phyloP scores from a whole-genome alignment of 2,888 invertebrate genomes.

The Phalangium opilio region DNA sequence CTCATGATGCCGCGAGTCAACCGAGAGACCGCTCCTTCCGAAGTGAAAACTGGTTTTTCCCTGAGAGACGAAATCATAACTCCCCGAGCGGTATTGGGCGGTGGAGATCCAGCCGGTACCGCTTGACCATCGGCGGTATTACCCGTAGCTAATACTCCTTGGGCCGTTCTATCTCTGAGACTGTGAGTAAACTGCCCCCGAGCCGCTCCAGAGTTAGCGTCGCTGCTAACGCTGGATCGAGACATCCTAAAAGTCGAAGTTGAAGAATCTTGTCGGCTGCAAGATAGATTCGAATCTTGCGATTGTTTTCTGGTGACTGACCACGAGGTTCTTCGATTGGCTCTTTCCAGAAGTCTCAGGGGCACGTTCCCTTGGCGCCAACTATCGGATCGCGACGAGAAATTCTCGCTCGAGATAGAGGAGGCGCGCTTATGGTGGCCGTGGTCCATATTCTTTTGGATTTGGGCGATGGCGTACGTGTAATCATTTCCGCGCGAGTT shows the following conservation, averaged over 20 bases:
- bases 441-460: slow-evolving; percentile 42
- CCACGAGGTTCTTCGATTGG: slow-evolving; percentile 39
- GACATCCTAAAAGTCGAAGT: slow-evolving; percentile 81
- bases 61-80: background rate
- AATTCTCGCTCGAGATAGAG: slow-evolving; percentile 59
- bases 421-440: slow-evolving; percentile 44
- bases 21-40: slow-evolving; percentile 10
- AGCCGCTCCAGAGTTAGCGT: slow-evolving; percentile 24
- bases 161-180: slow-evolving; percentile 19
- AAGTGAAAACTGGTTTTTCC: background rate
- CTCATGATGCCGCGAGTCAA: slow-evolving; percentile 20
- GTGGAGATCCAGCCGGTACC: slow-evolving; percentile 11
- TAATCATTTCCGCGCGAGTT: slow-evolving; percentile 39
- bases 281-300: slow-evolving; percentile 78
- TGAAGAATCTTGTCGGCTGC: slow-evolving; percentile 77
- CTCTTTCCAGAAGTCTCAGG: slow-evolving; percentile 49
- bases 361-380: slow-evolving; percentile 52
- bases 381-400: slow-evolving; percentile 71
- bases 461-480: slow-evolving; percentile 54
- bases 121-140: slow-evolving; percentile 19
- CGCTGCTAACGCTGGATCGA: slow-evolving; percentile 58
- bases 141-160: background rate
- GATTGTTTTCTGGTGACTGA: slow-evolving; percentile 67
- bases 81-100: slow-evolving; percentile 4
- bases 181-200: background rate